A percentile compares a stretch with the other conserved stretches of the same genome.
These are phyloP conservation scores for Tetragonula clypearis DNA, from an alignment of 1,140 invertebrate species.

Conservation along the genomic window DNA sequence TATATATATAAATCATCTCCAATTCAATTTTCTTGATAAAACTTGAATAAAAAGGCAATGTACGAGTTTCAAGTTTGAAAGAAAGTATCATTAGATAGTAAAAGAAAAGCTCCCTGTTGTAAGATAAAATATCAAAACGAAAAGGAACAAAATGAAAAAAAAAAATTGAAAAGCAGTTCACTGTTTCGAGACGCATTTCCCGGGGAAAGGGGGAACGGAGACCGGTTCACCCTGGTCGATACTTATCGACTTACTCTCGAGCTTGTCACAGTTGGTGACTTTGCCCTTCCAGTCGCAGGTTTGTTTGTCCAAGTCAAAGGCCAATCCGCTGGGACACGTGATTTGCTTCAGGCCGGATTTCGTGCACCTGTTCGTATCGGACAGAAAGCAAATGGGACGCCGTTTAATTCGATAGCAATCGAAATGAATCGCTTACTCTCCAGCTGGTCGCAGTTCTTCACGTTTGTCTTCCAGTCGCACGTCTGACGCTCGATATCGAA, in stretches of 20 bases:
- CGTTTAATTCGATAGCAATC: slow-evolving; percentile 70
- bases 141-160: no score
- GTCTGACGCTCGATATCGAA: slow-evolving; percentile 97
- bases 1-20: no score
- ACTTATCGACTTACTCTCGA: slow-evolving; percentile 93
- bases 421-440: slow-evolving; percentile 89
- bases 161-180: no score
- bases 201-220: slow-evolving; percentile 21
- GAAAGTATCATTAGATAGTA: no score
- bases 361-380: slow-evolving; percentile 88
- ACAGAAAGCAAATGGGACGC: slow-evolving; percentile 76
- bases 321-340: slow-evolving; percentile 95
- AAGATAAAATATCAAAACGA: background rate
- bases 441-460: slow-evolving; percentile 95
- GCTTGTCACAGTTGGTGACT: slow-evolving; percentile 97
- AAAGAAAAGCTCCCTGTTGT: background rate
- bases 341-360: slow-evolving; percentile 96
- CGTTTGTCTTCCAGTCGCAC: slow-evolving; percentile 97
- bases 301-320: slow-evolving; percentile 98
- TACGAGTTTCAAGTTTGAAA: no score
- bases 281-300: slow-evolving; percentile 98
- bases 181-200: background rate
- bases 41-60: no score
- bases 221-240: slow-evolving; percentile 67
- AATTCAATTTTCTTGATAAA: no score